Evolutionary conservation across 2,888 invertebrate genomes (phyloP), one percentile per base, ranked within the genome.

Genomic region (Lasioglossum morio): DNA sequence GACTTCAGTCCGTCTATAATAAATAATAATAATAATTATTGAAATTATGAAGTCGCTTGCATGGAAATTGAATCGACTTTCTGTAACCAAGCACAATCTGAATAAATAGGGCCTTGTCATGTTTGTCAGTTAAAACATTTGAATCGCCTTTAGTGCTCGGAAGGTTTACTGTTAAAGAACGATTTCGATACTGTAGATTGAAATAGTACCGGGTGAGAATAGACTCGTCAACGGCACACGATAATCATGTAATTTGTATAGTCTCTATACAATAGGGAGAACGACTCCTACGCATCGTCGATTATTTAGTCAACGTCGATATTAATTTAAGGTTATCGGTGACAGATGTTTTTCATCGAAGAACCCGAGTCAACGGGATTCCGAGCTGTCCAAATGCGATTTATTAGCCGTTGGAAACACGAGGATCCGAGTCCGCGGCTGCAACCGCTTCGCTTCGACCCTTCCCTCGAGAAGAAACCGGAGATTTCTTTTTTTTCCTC

Each of bases 341-440:
- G 88, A 85, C 92, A 93, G 92, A 93, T 93, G 93, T 91, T 92
- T 91, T 88, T 88, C 79, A 80, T 88, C 85, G 76, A 72, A 78
- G 57, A 63, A 46, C 77, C 57, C 84, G 53, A 85, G 88, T 88
- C 87, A 86, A 81, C 77, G 76, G 87, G 85, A 89, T 88, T 82
- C 83, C 69, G 40, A 53, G 81, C 87, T 76, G 86, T 87, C 90
- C 69, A 70, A 70, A 53, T 30, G 83, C 87, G 86, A 93, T 92
- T 92, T 92, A 93, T 88, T 91, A 87, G 87, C 85, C 87, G 88
- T 83, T 89, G 73, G 87, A 86, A 89, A 91, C 92, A 91, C 89
- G 89, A 91, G 91, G 90, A 79, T 30, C 43, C 46, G 34, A 34
- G 34, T 34, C 27, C 60, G 30, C 60, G 60, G 30, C 60, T 63